These are phyloP conservation scores for Zoroaster sp. DNA, from an alignment of 53 echinoderm and acorn worm genomes.

Conservation along the genomic window DNA sequence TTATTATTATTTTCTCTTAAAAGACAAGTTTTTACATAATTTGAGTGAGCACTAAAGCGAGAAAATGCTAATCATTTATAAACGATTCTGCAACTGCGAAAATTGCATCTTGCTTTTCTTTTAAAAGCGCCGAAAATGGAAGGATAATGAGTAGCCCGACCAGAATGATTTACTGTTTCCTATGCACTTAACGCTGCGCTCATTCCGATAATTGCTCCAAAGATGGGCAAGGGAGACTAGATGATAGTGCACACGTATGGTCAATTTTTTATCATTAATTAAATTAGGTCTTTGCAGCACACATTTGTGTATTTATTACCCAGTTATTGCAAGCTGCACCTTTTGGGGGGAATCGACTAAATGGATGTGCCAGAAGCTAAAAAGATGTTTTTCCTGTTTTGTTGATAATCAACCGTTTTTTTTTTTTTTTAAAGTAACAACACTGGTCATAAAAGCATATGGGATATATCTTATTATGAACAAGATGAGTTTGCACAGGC, in stretches of 20 bases:
- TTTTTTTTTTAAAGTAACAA: not conserved
- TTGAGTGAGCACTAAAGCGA: no score
- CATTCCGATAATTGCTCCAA: conserved; percentile 30
- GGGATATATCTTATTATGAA: no score
- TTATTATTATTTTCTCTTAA: no score
- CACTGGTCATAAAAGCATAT: not conserved
- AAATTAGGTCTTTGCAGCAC: conserved; percentile 37
- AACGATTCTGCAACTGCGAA: no score
- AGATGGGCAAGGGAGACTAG: not conserved
- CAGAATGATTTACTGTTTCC: conserved; percentile 18
- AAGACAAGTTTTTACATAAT: no score
- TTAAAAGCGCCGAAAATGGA: no score
- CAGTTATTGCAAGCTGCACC: conserved; percentile 1
- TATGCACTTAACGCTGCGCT: not conserved
- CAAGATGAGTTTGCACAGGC: no score
- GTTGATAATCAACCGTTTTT: conserved; percentile 17
- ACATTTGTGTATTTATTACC: conserved; percentile 20
- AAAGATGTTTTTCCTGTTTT: conserved; percentile 36
- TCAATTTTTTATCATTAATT: conserved; percentile 53
- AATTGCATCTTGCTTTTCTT: no score
- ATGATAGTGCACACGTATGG: conserved; percentile 40
- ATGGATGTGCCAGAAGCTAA: conserved; percentile 40
- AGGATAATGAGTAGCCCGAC: not conserved
- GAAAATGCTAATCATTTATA: no score
- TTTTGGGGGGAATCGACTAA: not conserved